These are phyloP conservation scores for Potorous gilbertii DNA, from an alignment of 2,797 vertebrate genomes.

Conservation along the genomic window DNA sequence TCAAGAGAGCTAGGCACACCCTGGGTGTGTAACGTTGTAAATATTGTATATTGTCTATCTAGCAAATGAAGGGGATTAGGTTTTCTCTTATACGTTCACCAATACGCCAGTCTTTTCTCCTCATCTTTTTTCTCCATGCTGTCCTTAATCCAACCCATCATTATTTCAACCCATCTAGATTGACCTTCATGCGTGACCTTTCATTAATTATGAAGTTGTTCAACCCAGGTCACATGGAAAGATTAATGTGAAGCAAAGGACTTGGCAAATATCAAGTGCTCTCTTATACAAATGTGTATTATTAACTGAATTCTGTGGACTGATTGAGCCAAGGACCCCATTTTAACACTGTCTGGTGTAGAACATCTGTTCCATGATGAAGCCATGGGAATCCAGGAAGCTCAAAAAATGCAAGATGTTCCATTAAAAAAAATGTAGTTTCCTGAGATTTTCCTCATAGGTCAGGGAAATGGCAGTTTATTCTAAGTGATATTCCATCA, in stretches of 20 bases:
- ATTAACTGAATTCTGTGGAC: neutral
- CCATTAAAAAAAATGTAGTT: conserved; percentile 10
- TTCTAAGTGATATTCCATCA: conserved; percentile 26
- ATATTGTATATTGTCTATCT: neutral
- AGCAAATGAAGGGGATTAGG: neutral
- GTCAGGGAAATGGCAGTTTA: neutral
- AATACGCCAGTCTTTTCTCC: neutral
- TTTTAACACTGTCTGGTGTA: conserved; percentile 38
- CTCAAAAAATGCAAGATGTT: conserved; percentile 45
- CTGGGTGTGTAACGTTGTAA: neutral
- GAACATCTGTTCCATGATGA: conserved; percentile 54
- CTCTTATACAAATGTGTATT: neutral
- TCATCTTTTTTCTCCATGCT: neutral
- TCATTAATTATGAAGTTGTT: neutral
- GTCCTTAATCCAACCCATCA: neutral
- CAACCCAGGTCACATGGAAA: neutral
- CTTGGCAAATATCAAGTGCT: neutral
- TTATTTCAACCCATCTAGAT: neutral
- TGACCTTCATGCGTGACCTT: neutral
- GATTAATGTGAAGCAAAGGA: neutral
- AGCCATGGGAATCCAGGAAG: conserved; percentile 33
- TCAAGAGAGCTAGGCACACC: neutral
- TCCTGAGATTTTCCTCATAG: conserved; percentile 20
- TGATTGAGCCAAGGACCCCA: neutral
- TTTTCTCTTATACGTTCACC: neutral